These are phyloP conservation scores for Cremastobaeus sp. DNA, from an alignment of 2,888 invertebrate genomes.

Conservation along the genomic window DNA sequence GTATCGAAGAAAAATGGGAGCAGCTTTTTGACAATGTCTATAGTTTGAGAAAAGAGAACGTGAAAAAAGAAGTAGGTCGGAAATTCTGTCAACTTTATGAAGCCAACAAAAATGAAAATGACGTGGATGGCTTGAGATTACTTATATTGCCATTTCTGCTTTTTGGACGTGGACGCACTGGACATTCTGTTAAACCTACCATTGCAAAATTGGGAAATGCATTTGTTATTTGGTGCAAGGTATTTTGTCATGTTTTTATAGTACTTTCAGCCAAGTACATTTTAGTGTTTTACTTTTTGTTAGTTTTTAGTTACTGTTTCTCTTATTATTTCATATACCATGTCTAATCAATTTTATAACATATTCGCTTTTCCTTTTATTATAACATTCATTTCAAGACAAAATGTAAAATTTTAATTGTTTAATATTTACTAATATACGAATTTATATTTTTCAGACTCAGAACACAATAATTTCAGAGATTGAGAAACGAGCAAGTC, in stretches of 20 bases:
- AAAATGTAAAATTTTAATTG: background rate
- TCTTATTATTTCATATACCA: no score
- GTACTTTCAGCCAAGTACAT: no score
- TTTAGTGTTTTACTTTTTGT: no score
- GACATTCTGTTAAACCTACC: slow-evolving; percentile 4
- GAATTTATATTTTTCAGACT: slow-evolving; percentile 1
- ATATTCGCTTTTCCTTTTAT: no score
- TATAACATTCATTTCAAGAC: background rate
- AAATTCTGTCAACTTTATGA: slow-evolving; percentile 20
- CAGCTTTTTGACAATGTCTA: slow-evolving; percentile 18
- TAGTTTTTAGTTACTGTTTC: no score
- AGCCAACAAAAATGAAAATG: slow-evolving; percentile 1
- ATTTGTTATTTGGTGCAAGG: slow-evolving; percentile 25
- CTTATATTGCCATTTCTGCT: slow-evolving; percentile 25
- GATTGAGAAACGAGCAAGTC: background rate
- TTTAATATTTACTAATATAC: background rate
- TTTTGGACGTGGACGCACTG: slow-evolving; percentile 1
- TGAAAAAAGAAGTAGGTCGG: background rate
- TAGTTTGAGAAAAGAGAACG: slow-evolving; percentile 3
- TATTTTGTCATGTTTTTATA: slow-evolving; percentile 8
- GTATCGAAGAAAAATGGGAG: slow-evolving; percentile 19
- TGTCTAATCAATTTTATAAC: no score
- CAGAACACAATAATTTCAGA: background rate
- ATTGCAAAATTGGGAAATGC: slow-evolving; percentile 9
- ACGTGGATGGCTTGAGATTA: slow-evolving; percentile 29